These are phyloP conservation scores for Bagarius yarrelli DNA, from an alignment of 2,113 vertebrate species.

Conservation along the genomic window DNA sequence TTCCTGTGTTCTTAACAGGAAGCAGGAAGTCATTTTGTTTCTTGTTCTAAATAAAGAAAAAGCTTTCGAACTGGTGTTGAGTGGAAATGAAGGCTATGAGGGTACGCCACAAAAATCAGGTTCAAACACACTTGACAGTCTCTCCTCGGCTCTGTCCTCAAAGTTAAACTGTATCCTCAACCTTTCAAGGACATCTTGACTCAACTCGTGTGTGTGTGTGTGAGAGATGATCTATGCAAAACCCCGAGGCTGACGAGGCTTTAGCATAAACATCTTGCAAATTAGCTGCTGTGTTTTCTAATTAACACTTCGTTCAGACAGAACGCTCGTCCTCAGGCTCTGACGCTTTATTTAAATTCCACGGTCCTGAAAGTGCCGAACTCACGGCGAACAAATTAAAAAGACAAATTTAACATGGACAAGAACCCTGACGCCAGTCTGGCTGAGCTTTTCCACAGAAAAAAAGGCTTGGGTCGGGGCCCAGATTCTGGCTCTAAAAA, in stretches of 20 bases:
- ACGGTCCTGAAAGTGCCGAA: slow-evolving; percentile 65
- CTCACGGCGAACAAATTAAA: slow-evolving; percentile 53
- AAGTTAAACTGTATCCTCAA: background rate
- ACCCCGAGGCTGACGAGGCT: slow-evolving; percentile 58
- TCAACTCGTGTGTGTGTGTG: background rate
- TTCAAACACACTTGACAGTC: background rate
- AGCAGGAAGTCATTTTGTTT: slow-evolving; percentile 2
- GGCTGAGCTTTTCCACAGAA: no score
- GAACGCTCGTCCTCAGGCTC: slow-evolving; percentile 66
- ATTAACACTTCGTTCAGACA: slow-evolving; percentile 74
- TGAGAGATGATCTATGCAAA: slow-evolving; percentile 45
- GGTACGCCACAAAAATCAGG: background rate
- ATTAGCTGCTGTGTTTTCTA: slow-evolving; percentile 74
- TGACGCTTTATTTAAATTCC: slow-evolving; percentile 73
- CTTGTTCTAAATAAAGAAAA: background rate
- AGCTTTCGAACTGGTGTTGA: background rate
- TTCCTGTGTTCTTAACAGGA: background rate
- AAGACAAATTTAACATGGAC: slow-evolving; percentile 68
- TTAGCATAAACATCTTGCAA: slow-evolving; percentile 72
- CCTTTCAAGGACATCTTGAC: slow-evolving; percentile 3
- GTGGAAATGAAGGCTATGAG: background rate
- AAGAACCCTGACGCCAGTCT: slow-evolving; percentile 56
- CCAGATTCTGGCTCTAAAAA: no score
- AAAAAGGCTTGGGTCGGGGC: no score
- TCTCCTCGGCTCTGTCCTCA: background rate